Percentiles rank a stretch among this genome's conserved stretches.
Conservation (phyloP, 2,113 vertebrate genomes). For the Sprattus sprattus region DNA sequence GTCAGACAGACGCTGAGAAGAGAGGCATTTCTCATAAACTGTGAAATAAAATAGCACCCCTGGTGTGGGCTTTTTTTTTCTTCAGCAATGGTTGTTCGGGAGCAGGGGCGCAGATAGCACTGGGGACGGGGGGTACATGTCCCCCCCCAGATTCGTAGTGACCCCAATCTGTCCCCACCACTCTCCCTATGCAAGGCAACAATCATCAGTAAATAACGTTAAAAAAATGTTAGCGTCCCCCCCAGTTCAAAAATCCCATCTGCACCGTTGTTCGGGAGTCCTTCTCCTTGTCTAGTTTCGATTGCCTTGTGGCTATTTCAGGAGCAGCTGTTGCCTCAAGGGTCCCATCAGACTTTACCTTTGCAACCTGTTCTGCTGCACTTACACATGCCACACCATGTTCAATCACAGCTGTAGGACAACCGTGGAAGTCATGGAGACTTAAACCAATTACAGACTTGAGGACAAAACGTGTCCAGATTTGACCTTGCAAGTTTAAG, state of each 20-base stretch:
- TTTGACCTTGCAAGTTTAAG: background rate
- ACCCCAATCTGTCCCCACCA: no score
- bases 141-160: no score
- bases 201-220: no score
- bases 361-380: background rate
- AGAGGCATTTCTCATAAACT: slow-evolving; percentile 8
- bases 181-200: no score
- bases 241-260: no score
- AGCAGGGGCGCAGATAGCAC: no score
- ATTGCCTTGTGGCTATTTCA: background rate
- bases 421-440: background rate
- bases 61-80: slow-evolving; percentile 25
- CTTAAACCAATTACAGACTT: background rate
- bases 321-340: background rate
- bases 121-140: no score
- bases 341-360: background rate
- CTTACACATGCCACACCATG: background rate
- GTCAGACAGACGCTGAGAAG: slow-evolving; percentile 16
- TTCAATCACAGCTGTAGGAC: background rate
- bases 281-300: background rate
- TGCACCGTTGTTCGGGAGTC: background rate
- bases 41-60: slow-evolving; percentile 15
- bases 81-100: background rate
- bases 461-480: background rate
- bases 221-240: no score